A percentile compares a stretch with the other conserved stretches of the same genome.
phyloP scores from a whole-genome alignment of 2,888 invertebrate species.

The Gymnosoma rotundatum region DNA sequence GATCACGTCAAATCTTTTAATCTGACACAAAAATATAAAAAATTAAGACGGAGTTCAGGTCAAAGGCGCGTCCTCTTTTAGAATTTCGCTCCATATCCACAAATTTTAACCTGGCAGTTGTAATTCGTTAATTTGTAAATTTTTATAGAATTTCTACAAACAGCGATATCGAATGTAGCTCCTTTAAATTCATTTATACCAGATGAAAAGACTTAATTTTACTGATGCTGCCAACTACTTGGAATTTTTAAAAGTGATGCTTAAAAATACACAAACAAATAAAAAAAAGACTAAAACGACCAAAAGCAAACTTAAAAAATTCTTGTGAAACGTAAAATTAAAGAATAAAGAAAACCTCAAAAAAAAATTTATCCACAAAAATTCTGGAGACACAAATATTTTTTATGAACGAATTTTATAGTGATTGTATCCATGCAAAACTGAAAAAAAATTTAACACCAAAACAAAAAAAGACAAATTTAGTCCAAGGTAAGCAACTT shows the following conservation, averaged over 20 bases:
- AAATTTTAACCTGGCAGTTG: no score
- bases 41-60: no score
- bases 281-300: background rate
- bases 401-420: constrained; percentile 47
- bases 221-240: background rate
- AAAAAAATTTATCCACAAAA: constrained; percentile 31
- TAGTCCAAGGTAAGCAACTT: constrained; percentile 71
- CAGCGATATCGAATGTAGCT: no score
- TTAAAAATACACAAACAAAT: background rate
- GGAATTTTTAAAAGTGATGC: constrained; percentile 3
- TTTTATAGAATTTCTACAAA: no score
- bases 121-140: no score
- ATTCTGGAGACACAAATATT: constrained; percentile 57
- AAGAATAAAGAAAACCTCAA: constrained; percentile 41
- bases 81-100: no score
- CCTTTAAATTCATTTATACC: no score
- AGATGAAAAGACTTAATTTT: no score
- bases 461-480: constrained; percentile 52
- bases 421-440: constrained; percentile 61
- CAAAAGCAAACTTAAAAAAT: constrained; percentile 20
- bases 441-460: constrained; percentile 32
- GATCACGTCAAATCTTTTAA: no score
- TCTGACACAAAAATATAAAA: no score
- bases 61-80: no score
- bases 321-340: constrained; percentile 56